These are phyloP conservation scores for Actenoides lindsayi DNA, from an alignment of 2,113 vertebrate species.

Conservation along the genomic window DNA sequence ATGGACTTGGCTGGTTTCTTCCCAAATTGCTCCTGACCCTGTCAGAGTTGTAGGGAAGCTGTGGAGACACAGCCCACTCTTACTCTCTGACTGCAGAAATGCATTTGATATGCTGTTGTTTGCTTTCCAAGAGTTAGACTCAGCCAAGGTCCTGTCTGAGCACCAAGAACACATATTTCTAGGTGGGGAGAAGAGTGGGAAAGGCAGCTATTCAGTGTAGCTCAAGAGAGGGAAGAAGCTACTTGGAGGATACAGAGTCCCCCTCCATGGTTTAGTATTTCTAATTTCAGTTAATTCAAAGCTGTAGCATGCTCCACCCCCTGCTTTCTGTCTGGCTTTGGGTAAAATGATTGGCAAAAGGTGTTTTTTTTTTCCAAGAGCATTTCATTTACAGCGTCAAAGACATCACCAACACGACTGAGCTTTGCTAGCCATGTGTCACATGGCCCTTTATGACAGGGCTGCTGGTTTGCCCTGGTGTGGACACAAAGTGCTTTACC, in stretches of 20 bases:
- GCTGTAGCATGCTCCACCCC: background rate
- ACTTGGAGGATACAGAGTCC: rapidly evolving
- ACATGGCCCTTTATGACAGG: background rate
- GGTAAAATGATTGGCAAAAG: background rate
- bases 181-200: background rate
- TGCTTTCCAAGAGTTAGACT: background rate
- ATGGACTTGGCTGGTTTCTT: background rate
- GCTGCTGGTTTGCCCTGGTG: background rate
- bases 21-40: background rate
- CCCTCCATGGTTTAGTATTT: background rate
- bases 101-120: background rate
- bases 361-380: background rate
- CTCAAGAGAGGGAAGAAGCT: background rate
- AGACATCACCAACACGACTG: rapidly evolving
- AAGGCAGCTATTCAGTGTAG: background rate
- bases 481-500: background rate
- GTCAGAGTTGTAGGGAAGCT: background rate
- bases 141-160: background rate
- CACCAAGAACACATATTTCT: background rate
- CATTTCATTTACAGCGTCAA: background rate
- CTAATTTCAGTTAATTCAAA: background rate
- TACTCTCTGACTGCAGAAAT: background rate
- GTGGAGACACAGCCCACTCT: background rate
- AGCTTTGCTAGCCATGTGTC: background rate
- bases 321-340: background rate